Conservation (phyloP, 64 coral and sea anemone genomes). For the Cladopsammia gracilis region DNA sequence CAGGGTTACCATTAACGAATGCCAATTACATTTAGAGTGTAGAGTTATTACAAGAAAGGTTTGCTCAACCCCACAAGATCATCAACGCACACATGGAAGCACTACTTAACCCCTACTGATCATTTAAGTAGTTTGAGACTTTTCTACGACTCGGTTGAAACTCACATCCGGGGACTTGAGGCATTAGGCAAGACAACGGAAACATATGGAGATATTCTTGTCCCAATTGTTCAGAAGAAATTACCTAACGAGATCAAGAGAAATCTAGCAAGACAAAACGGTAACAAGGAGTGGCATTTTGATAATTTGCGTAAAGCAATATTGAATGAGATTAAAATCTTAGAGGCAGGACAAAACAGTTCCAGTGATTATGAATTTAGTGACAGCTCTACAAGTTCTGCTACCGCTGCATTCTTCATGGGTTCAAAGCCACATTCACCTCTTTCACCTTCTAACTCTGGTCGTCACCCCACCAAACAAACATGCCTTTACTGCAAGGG, state of each 20-base stretch:
- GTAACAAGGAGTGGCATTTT: conserved; percentile 30
- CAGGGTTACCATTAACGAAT: no score
- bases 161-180: conserved; percentile 62
- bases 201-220: conserved; percentile 54
- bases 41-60: no score
- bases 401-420: conserved; percentile 24
- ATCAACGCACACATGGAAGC: conserved; percentile 45
- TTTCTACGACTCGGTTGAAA: conserved; percentile 70
- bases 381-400: not conserved
- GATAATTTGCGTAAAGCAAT: no score
- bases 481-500: conserved; percentile 47
- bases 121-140: conserved; percentile 13
- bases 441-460: not conserved
- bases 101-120: conserved; percentile 17
- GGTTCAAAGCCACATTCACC: not conserved
- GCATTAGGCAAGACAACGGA: conserved; percentile 45
- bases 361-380: not conserved
- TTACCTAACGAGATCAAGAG: conserved; percentile 52
- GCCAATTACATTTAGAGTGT: no score
- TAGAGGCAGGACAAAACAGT: conserved; percentile 20
- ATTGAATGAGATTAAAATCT: conserved; percentile 9
- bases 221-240: conserved; percentile 57
- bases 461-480: not conserved
- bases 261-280: conserved; percentile 52
- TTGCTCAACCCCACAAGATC: no score